Base-by-base conservation (phyloP, 2,113 vertebrate genomes). In the Phyllostomus hastatus region DNA sequence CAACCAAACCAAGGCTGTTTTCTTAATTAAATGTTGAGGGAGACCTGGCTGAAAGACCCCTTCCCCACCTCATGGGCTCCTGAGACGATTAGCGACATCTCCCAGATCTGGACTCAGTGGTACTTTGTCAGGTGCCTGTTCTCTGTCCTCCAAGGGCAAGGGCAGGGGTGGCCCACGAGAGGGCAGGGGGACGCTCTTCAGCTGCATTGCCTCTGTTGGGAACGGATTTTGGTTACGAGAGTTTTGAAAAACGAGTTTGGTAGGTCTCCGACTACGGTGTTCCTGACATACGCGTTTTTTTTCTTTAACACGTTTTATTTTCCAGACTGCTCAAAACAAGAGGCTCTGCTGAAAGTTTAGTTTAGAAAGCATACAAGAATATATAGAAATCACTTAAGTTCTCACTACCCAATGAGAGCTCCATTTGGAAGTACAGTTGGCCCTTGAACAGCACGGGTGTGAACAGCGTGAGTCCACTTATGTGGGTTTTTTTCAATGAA, bases 151-250 rank as follows among this genome's bases (percentile, higher is more conserved):
- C 10, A 31, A 50, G 28, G n/a, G 4, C 14, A 10, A 33, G 59
- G 64, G 41, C 12, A 1, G 16, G 43, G 15, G 2, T 20, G 48
- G n/a, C 35, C 48, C 22, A 12, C 17, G 59, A 52, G 10, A 28
- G 41, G 70, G 4, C 41, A 2, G 43, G 46, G 31, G 48, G 26
- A 24, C 0, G 0, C 4, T 10, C n/a, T n/a, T 5, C 22, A 22
- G 19, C 22, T 24, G 26, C 9, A 1, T 5, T 14, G 8, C 24
- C 54, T 59, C 24, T 54, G 24, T 9, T 10, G 67, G 80, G 59
- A 52, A 38, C 38, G 22, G 19, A 61, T 28, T 82, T 90, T 50
- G 41, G 31, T 4, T 5, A 46, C 41, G 15, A 80, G 76, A 33
- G 8, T 28, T 41, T 15, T 35, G 15, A 54, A n/a, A n/a, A 93